Base-by-base conservation (phyloP, 2,113 vertebrate genomes). In the Reinhardtius hippoglossoides region DNA sequence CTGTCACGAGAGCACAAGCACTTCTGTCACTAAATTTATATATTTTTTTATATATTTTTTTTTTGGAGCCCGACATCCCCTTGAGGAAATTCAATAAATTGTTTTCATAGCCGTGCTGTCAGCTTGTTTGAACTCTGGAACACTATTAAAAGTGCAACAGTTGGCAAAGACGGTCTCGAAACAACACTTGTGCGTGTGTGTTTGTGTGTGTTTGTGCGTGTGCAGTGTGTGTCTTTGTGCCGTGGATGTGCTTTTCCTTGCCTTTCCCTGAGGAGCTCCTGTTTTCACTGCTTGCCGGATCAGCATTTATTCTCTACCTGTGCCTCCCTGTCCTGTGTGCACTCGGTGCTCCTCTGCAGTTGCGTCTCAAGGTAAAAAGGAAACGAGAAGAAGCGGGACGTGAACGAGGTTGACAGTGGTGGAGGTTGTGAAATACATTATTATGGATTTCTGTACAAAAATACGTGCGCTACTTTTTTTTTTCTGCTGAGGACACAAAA, bases 361-460 rank as follows among this genome's bases (percentile, higher is more conserved):
- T 57, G 55, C 35, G 52, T 82, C 76, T 82, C 37, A 21, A n/a
- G 52, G 57, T 77, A 74, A 71, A 71, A 74, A 82, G 50, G 44
- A 54, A 72, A 57, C 1, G 1, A 69, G 24, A 35, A 27, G 48
- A 61, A 64, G 4, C 59, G 42, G 21, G 13, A 4, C 21, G 58
- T 54, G 57, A 64, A 54, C 35, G 9, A 63, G 68, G 50, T 35
- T 81, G 60, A 70, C 48, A 50, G 26, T 52, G 35, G 63, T 24
- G 61, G 52, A 59, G 21, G 13, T 2, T 48, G 58, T 56, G 60
- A 57, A 80, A 74, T 74, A 40, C 20, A 76, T 70, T 80, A 60
- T 55, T 6, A n/a, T 61, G 61, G 20, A 54, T 54, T 54, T 54
- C 50, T 21, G 50, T n/a, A 31, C 31, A 31, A 31, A 31, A 31